phyloP scores from a whole-genome alignment of 1,140 invertebrate genomes.

The Brachionus koreanus region DNA sequence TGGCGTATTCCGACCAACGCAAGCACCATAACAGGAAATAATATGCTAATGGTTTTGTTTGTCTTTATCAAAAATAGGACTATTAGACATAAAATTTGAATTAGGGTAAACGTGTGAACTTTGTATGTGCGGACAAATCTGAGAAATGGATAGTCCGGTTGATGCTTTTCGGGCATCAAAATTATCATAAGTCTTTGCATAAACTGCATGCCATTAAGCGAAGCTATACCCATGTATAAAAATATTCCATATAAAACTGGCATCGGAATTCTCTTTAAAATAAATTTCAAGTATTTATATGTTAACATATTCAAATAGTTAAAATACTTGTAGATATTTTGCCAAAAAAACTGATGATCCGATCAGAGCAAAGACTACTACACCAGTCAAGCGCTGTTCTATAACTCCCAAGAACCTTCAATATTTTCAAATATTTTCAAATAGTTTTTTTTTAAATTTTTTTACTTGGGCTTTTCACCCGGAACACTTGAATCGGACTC shows the following conservation, averaged over 20 bases:
- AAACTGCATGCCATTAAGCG: slow-evolving; percentile 77
- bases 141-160: slow-evolving; percentile 94
- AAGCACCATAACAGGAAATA: slow-evolving; percentile 87
- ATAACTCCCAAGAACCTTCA: slow-evolving; percentile 73
- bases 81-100: slow-evolving; percentile 85
- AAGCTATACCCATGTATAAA: slow-evolving; percentile 96
- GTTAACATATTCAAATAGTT: background rate
- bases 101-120: slow-evolving; percentile 88
- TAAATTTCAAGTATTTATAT: background rate
- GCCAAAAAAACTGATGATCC: slow-evolving; percentile 41
- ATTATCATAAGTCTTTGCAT: slow-evolving; percentile 90
- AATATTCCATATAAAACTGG: slow-evolving; percentile 88
- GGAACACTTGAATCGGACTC: slow-evolving; percentile 94
- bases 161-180: slow-evolving; percentile 97
- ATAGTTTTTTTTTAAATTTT: no score
- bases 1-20: slow-evolving; percentile 31
- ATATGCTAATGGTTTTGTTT: slow-evolving; percentile 84
- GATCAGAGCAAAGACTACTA: slow-evolving; percentile 84
- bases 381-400: slow-evolving; percentile 84
- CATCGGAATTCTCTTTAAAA: slow-evolving; percentile 73
- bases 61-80: slow-evolving; percentile 92
- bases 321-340: slow-evolving; percentile 5
- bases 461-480: slow-evolving; percentile 83
- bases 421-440: background rate
- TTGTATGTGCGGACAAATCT: slow-evolving; percentile 79